These are phyloP conservation scores for Nymphalis urticae DNA, from an alignment of 2,888 invertebrate genomes.

Conservation along the genomic window DNA sequence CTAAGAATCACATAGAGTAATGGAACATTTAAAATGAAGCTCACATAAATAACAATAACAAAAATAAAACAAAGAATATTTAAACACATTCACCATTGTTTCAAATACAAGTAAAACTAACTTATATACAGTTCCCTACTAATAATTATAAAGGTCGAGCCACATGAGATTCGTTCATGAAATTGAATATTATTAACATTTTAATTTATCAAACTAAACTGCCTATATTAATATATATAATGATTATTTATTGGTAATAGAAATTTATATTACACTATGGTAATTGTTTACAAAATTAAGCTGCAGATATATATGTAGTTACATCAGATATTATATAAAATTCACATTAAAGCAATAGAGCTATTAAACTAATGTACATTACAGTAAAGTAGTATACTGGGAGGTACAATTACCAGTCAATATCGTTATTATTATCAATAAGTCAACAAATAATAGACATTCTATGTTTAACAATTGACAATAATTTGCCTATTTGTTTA, in stretches of 20 bases:
- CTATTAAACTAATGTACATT: conserved; percentile 23
- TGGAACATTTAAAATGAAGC: conserved; percentile 47
- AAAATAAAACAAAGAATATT: conserved; percentile 47
- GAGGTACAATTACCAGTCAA: conserved; percentile 42
- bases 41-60: conserved; percentile 65
- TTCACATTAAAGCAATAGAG: conserved; percentile 23
- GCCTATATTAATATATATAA: conserved; percentile 12
- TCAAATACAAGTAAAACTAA: conserved; percentile 20
- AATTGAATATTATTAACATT: conserved; percentile 25
- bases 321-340: conserved; percentile 20
- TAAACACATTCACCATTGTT: conserved; percentile 42
- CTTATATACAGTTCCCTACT: conserved; percentile 24
- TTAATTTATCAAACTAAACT: not conserved
- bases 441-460: conserved; percentile 51
- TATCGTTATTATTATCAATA: conserved; percentile 41
- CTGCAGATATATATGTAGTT: conserved; percentile 16
- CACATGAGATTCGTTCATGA: conserved; percentile 33
- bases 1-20: conserved; percentile 41
- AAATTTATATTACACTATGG: conserved; percentile 20
- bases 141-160: conserved; percentile 18
- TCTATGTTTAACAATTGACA: conserved; percentile 67
- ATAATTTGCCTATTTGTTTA: conserved; percentile 53
- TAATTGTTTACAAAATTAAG: conserved; percentile 30
- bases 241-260: conserved; percentile 19
- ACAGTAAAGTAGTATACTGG: conserved; percentile 32